Evolutionary conservation across 2,113 vertebrate species (phyloP), one percentile per base, ranked within the genome.

Genomic region (Antechinus stuartii): DNA sequence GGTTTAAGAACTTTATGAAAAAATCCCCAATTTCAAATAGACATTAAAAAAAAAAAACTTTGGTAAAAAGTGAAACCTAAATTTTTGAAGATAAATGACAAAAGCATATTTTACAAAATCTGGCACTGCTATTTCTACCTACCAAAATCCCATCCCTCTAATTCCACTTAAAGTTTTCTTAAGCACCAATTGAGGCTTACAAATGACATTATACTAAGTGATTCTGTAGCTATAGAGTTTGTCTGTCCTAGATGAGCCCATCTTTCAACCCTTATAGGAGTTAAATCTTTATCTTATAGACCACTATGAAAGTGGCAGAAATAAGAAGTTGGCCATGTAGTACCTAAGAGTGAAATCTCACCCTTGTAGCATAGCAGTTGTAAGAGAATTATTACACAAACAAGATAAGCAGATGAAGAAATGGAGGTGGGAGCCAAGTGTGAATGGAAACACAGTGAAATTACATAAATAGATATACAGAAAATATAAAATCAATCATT

Each of bases 21-120:
- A 68, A 68, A 11, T 8, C 2, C 27, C 24, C 25, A n/a, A 91
- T 94, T 94, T 94, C 26, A 52, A 89, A 94, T 55, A 7, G 89
- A 68, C 55, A 89, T 92, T 91, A 89, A 93, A 96, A 49, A 49
- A 49, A 49, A 35, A 93, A 92, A 68, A n/a, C 8, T 46, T 42
- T 56, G 47, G 94, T 89, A 93, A 54, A 46, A 49, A 49, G 7
- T 26, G 54, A 68, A 19, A 90, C 57, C 27, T 68, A 68, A 12
- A 61, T 30, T 0, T 12, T 30, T 68, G 61, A 76, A 76, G 30
- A 76, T 8, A 76, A 4, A n/a, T n/a, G 35, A n/a, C 61, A 76
- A 4, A 68, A 35, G 3, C 11, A 68, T 68, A 22, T n/a, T 16
- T 76, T 76, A n/a, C n/a, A 42, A 68, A n/a, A 5, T 76, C 68